A percentile compares a stretch with the other conserved stretches of the same genome.
Conservation (phyloP, 2,888 invertebrate genomes). For the Nomada fabriciana region DNA sequence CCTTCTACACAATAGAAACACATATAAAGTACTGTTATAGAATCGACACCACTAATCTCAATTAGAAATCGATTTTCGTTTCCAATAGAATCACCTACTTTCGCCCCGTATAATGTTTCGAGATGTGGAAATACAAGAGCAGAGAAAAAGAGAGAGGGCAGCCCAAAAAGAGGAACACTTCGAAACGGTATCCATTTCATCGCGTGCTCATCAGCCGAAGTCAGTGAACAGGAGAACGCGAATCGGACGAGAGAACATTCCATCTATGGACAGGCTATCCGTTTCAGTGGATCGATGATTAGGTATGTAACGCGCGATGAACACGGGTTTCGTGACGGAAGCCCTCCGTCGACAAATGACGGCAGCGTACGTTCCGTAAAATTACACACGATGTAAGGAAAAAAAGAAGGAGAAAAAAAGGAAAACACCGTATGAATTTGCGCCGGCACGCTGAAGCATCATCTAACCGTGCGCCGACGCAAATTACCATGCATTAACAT, state of each 20-base stretch:
- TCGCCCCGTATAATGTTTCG: too few species aligned
- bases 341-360: neutral
- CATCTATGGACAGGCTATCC: neutral
- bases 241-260: neutral
- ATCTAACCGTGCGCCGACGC: neutral
- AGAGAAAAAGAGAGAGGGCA: too few species aligned
- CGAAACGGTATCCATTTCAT: neutral
- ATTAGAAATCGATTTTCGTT: too few species aligned
- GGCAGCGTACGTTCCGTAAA: neutral
- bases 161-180: neutral
- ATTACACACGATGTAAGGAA: neutral
- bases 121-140: neutral
- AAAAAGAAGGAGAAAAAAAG: neutral
- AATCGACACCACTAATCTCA: too few species aligned
- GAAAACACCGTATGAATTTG: neutral
- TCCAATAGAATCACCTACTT: too few species aligned
- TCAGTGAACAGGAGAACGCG: neutral
- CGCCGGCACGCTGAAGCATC: neutral
- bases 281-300: neutral
- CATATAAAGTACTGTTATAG: too few species aligned
- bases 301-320: neutral
- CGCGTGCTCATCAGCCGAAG: constrained; percentile 2
- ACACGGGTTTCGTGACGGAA: neutral
- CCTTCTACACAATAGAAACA: too few species aligned
- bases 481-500: constrained; percentile 23